Evolutionary conservation across 37 sponge, comb jelly and placozoan species (phyloP).

Genomic region (Aphrocallistes beatrix): DNA sequence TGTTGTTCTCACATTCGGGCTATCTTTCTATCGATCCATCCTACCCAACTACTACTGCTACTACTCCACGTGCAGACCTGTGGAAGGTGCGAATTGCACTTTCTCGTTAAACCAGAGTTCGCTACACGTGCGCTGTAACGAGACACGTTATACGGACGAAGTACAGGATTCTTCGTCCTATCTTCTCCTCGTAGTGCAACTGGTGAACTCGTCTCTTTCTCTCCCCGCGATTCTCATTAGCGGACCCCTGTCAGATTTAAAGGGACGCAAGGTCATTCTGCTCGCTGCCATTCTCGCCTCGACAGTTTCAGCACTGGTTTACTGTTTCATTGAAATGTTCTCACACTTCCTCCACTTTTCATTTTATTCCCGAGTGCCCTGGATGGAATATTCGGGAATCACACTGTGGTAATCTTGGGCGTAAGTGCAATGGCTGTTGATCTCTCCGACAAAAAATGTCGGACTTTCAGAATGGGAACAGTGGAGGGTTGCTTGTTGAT

Average conservation of each 20-base stretch:
- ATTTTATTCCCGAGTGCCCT: not conserved
- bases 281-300: not conserved
- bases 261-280: not conserved
- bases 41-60: slow-evolving; percentile 1
- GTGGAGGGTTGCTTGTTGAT: not conserved
- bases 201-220: not conserved
- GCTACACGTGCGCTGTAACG: not conserved
- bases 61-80: not conserved
- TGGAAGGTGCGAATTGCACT: not conserved
- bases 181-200: not conserved
- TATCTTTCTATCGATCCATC: not conserved
- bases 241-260: not conserved
- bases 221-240: not conserved
- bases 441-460: not conserved
- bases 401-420: not conserved
- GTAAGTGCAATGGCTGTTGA: not conserved
- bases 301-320: not conserved
- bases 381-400: not conserved
- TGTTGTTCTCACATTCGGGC: not conserved
- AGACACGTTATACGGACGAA: not conserved
- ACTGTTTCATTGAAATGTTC: not conserved
- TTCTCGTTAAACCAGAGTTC: not conserved
- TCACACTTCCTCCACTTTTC: not conserved
- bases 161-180: not conserved
- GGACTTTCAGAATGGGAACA: not conserved